Conservation (phyloP, 2,113 vertebrate species). For the Lethenteron reissneri region DNA sequence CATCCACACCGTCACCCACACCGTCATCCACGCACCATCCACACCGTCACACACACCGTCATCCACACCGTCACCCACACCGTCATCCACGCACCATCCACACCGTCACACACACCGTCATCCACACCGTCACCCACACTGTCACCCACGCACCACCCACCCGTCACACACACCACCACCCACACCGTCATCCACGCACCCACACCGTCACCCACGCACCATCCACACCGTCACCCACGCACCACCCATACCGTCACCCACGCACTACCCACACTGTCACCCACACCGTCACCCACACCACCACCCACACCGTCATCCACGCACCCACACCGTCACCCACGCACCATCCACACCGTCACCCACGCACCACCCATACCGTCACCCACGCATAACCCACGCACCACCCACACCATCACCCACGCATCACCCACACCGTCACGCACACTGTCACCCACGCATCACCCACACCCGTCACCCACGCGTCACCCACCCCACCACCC, state of each 20-base stretch:
- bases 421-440: background rate
- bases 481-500: background rate
- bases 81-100: background rate
- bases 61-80: too few relatives aligned
- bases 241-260: too few relatives aligned
- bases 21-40: background rate
- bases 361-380: background rate
- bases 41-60: too few relatives aligned
- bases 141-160: constrained; percentile 7
- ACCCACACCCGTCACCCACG: background rate
- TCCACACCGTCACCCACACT: background rate
- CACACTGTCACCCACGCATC: background rate
- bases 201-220: background rate
- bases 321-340: constrained; percentile 32
- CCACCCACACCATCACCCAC: background rate
- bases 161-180: background rate
- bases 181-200: background rate
- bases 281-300: background rate
- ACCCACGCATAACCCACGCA: background rate
- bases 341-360: constrained; percentile 42
- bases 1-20: background rate
- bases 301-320: background rate
- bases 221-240: background rate
- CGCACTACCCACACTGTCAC: background rate
- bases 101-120: constrained; percentile 41